A percentile compares a stretch with the other conserved stretches of the same genome.
phyloP scores from a whole-genome alignment of 1,140 invertebrate species.

The Ceratosolen fusciceps region DNA sequence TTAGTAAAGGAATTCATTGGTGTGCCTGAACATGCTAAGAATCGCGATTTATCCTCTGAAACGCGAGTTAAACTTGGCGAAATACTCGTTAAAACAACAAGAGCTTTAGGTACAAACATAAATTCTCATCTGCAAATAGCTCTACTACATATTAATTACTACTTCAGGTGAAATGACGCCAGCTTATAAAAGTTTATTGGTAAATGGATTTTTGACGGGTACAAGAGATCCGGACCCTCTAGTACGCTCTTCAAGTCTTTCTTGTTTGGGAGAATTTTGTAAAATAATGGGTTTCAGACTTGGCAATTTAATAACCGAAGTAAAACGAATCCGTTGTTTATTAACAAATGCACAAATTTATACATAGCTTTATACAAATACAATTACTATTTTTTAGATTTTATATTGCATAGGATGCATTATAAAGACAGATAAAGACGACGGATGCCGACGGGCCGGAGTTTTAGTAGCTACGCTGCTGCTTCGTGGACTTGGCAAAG shows the following conservation, averaged over 20 bases:
- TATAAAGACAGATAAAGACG: slow-evolving; percentile 77
- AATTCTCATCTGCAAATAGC: slow-evolving; percentile 11
- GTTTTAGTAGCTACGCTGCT: slow-evolving; percentile 81
- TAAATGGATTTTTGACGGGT: slow-evolving; percentile 81
- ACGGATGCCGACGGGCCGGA: slow-evolving; percentile 84
- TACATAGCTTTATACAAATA: not conserved
- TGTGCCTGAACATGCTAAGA: slow-evolving; percentile 60
- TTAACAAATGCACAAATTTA: slow-evolving; percentile 14
- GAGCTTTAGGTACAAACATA: slow-evolving; percentile 75
- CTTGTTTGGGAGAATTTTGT: slow-evolving; percentile 89
- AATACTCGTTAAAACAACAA: slow-evolving; percentile 82
- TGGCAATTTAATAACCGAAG: slow-evolving; percentile 81
- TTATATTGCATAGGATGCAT: slow-evolving; percentile 79
- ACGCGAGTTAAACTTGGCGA: slow-evolving; percentile 87
- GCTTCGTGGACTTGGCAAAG: slow-evolving; percentile 80
- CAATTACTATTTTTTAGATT: slow-evolving; percentile 71
- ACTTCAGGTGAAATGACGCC: slow-evolving; percentile 80
- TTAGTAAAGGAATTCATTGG: slow-evolving; percentile 76
- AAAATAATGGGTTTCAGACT: slow-evolving; percentile 82
- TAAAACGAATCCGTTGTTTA: slow-evolving; percentile 61
- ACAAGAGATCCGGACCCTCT: slow-evolving; percentile 80
- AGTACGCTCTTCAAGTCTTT: slow-evolving; percentile 86
- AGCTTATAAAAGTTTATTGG: slow-evolving; percentile 78
- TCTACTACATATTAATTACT: slow-evolving; percentile 21
- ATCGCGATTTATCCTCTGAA: slow-evolving; percentile 72